Base-by-base conservation (phyloP, 2,797 vertebrate genomes). In the Xenops minutus region DNA sequence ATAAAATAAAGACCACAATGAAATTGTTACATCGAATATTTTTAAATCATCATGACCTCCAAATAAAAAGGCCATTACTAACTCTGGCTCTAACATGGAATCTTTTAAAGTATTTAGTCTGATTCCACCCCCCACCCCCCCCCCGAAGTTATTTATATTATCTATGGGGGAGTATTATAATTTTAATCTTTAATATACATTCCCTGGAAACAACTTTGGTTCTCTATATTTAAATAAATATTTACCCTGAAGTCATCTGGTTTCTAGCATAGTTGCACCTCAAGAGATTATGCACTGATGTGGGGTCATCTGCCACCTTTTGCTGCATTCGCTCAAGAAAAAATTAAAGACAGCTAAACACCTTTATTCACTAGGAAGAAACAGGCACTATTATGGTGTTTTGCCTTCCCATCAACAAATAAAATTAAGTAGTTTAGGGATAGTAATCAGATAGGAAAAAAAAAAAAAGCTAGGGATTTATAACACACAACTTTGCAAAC, bases 1-100 rank as follows among this genome's bases (percentile, higher is more conserved):
- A 0, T 8, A 62, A 62, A 52, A 48, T 13, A 41, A 63, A 86
- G 2, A 37, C 4, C 2, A n/a, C 0, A 3, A 21, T 52, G 2
- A 44, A 73, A 52, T 30, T 73, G 2, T n/a, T 64, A 6, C 15
- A 52, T 36, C 7, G 6, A 69, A 24, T 66, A n/a, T 32, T 80
- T 67, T 55, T 18, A 43, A 46, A 21, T 23, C 67, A 21, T 43
- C 12, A 20, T 48, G 2, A 80, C 12, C 3, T 27, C 55, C 49
- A 91, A 48, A 56, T 61, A 21, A 34, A 22, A 3, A 7, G 39
- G 7, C 14, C 4, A 20, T 55, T 79, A 18, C 5, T 72, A 43
- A 2, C 43, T 64, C 11, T 66, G 24, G 0, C 7, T 68, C 5
- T 10, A 77, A n/a, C 24, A 29, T 2, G 7, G 5, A 71, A 34